A percentile compares a stretch with the other conserved stretches of the same genome.
phyloP scores from a whole-genome alignment of 2,113 vertebrate species.

The Paralichthys olivaceus region DNA sequence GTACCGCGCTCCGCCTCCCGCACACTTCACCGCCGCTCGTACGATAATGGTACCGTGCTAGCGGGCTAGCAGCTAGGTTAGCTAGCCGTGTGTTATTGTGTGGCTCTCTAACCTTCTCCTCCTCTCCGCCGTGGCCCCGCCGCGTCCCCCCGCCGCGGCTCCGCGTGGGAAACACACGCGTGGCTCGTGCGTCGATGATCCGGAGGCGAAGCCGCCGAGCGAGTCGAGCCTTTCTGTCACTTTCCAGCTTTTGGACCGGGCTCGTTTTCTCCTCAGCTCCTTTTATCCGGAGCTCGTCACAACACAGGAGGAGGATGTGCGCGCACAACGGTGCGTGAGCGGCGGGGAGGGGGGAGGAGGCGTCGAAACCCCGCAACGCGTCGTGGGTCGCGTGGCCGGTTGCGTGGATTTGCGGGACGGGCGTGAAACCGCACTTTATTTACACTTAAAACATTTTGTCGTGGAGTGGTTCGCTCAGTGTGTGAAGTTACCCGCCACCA shows the following conservation, averaged over 20 bases:
- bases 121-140: slow-evolving; percentile 14
- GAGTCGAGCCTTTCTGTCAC: slow-evolving; percentile 55
- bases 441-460: slow-evolving; percentile 78
- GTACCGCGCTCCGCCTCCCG: slow-evolving; percentile 73
- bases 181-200: accelerated
- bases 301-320: slow-evolving; percentile 35
- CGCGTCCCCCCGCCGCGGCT: neutral
- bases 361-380: neutral
- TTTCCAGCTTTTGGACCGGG: slow-evolving; percentile 66
- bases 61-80: slow-evolving; percentile 66
- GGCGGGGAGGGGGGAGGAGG: neutral
- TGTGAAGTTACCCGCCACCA: neutral
- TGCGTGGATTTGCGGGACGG: neutral
- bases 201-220: neutral
- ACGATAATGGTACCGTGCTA: slow-evolving; percentile 69
- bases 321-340: neutral
- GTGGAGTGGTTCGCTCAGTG: slow-evolving; percentile 55
- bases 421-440: slow-evolving; percentile 70
- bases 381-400: accelerated
- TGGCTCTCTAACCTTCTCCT: slow-evolving; percentile 57
- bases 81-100: slow-evolving; percentile 84
- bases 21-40: slow-evolving; percentile 66
- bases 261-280: slow-evolving; percentile 64
- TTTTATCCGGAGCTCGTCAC: slow-evolving; percentile 72
- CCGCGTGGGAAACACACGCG: neutral